These are phyloP conservation scores for Odocoileus virginianus DNA, from an alignment of 2,113 vertebrate species.

Conservation along the genomic window DNA sequence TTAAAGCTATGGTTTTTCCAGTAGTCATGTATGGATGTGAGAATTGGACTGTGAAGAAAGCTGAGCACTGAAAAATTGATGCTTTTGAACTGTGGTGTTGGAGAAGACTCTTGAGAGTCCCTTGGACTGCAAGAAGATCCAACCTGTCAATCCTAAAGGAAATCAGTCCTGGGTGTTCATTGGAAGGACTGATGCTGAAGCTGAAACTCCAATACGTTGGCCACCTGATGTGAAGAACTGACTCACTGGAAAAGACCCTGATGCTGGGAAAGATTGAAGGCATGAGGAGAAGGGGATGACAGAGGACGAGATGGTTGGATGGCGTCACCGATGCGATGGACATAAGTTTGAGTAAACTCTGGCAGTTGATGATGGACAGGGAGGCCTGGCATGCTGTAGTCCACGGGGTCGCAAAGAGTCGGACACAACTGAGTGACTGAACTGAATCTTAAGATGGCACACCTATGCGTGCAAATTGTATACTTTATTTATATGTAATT, in stretches of 20 bases:
- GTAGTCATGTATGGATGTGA: background rate
- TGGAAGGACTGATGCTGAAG: background rate
- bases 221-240: no score
- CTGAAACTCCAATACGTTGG: background rate
- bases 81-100: background rate
- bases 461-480: background rate
- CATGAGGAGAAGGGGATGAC: rapidly evolving
- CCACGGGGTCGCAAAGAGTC: background rate
- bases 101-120: background rate
- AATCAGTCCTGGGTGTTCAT: background rate
- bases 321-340: rapidly evolving
- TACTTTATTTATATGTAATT: background rate
- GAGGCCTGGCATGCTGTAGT: background rate
- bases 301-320: background rate
- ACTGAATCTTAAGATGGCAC: background rate
- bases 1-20: background rate
- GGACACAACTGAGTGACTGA: rapidly evolving
- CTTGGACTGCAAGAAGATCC: background rate
- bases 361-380: background rate
- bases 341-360: background rate
- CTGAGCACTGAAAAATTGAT: rapidly evolving
- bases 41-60: background rate
- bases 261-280: background rate
- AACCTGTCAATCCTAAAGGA: background rate
- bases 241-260: no score